phyloP scores from a whole-genome alignment of 2,888 invertebrate genomes.

The Ellobium chinense region DNA sequence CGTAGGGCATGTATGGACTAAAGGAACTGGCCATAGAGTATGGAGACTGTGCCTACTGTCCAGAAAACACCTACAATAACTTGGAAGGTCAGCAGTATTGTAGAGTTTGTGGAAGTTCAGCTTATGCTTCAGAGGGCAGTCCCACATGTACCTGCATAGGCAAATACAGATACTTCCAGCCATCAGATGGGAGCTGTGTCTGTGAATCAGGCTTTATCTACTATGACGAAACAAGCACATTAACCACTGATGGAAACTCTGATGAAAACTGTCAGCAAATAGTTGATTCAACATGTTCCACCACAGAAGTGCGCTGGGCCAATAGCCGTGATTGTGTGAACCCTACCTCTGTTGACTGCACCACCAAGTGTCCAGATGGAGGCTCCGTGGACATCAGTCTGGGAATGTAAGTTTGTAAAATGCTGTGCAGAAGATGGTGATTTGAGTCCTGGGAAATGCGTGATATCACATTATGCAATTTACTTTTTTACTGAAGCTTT shows the following conservation, averaged over 20 bases:
- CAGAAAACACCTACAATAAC: slow-evolving; percentile 66
- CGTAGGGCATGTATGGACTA: slow-evolving; percentile 25
- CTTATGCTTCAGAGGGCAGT: slow-evolving; percentile 58
- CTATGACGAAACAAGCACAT: slow-evolving; percentile 67
- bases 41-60: slow-evolving; percentile 67
- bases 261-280: slow-evolving; percentile 72
- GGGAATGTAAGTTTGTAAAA: slow-evolving; percentile 59
- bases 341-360: slow-evolving; percentile 62
- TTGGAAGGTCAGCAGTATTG: slow-evolving; percentile 63
- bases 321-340: slow-evolving; percentile 59
- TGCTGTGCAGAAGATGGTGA: no score
- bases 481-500: no score
- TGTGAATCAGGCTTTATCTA: slow-evolving; percentile 71
- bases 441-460: no score
- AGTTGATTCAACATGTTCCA: slow-evolving; percentile 63
- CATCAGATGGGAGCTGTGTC: slow-evolving; percentile 68
- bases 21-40: slow-evolving; percentile 51
- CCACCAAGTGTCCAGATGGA: slow-evolving; percentile 54
- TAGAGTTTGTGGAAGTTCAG: slow-evolving; percentile 71
- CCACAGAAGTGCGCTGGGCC: slow-evolving; percentile 60
- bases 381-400: slow-evolving; percentile 54
- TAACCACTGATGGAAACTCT: slow-evolving; percentile 56
- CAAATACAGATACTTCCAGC: slow-evolving; percentile 69
- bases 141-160: slow-evolving; percentile 69
- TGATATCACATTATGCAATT: no score